Conservation (phyloP, 2,797 vertebrate species). For the Harpagifer antarcticus region DNA sequence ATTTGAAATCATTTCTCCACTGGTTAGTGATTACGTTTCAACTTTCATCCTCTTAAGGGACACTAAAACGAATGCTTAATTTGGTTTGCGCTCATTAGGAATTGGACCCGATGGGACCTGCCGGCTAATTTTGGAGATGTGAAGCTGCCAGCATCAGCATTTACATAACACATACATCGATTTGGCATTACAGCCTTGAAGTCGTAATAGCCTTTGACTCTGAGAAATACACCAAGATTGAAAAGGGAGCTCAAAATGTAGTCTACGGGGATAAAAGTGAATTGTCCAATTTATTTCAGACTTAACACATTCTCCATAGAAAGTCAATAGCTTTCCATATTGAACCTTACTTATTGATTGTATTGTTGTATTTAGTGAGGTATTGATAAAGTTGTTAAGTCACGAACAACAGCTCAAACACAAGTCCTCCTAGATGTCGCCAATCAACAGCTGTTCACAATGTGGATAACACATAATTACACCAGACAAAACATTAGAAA, state of each 20-base stretch:
- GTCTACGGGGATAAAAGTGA: slow-evolving; percentile 41
- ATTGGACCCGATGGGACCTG: slow-evolving; percentile 66
- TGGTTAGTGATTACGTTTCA: slow-evolving; percentile 64
- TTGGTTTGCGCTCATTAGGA: slow-evolving; percentile 77
- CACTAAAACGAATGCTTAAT: slow-evolving; percentile 78
- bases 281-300: slow-evolving; percentile 47
- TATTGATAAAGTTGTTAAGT: slow-evolving; percentile 38
- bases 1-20: slow-evolving; percentile 61
- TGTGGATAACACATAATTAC: background rate
- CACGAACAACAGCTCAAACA: background rate
- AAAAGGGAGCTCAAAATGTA: slow-evolving; percentile 46
- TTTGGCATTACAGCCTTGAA: slow-evolving; percentile 66
- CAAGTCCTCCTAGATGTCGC: background rate
- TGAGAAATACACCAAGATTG: slow-evolving; percentile 55
- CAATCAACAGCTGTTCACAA: slow-evolving; percentile 17
- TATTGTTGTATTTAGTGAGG: slow-evolving; percentile 47
- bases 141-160: slow-evolving; percentile 59
- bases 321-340: slow-evolving; percentile 28
- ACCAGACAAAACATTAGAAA: background rate
- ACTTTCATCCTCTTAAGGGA: slow-evolving; percentile 78
- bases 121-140: slow-evolving; percentile 59
- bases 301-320: slow-evolving; percentile 44
- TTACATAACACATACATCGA: slow-evolving; percentile 68
- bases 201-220: slow-evolving; percentile 67
- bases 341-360: slow-evolving; percentile 46